phyloP scores from a whole-genome alignment of 2,888 invertebrate species.

The Lithosia quadra region DNA sequence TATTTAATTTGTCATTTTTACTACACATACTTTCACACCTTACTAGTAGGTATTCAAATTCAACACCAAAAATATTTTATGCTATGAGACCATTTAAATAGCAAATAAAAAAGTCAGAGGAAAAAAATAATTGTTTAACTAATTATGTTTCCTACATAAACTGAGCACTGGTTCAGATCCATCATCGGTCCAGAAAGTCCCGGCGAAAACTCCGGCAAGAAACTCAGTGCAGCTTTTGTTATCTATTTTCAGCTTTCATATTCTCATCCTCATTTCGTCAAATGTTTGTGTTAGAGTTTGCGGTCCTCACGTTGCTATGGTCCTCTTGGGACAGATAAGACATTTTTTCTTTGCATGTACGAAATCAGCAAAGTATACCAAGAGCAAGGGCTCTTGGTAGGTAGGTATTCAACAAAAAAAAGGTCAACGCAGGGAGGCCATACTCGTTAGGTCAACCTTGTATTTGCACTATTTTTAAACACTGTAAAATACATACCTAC shows the following conservation, averaged over 20 bases:
- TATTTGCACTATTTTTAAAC: neutral
- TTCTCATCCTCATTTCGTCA: neutral
- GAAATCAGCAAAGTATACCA: neutral
- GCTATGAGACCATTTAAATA: too few species aligned
- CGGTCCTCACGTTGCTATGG: neutral
- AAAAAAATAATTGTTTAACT: too few species aligned
- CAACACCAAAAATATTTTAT: too few species aligned
- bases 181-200: neutral
- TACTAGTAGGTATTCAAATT: neutral
- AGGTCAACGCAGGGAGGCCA: neutral
- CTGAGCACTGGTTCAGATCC: neutral
- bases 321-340: too few species aligned
- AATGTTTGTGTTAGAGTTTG: neutral
- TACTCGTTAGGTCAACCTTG: neutral
- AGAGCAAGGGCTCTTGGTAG: neutral
- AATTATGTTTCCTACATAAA: too few species aligned
- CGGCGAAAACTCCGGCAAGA: neutral
- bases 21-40: neutral
- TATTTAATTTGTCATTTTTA: neutral
- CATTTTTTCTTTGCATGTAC: too few species aligned
- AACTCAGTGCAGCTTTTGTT: neutral
- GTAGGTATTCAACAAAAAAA: too few species aligned
- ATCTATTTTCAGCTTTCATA: neutral
- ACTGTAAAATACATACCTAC: neutral
- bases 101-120: too few species aligned